Evolutionary conservation across 2,888 invertebrate genomes (phyloP), one percentile per base, ranked within the genome.

Genomic region (Amiota minor): DNA sequence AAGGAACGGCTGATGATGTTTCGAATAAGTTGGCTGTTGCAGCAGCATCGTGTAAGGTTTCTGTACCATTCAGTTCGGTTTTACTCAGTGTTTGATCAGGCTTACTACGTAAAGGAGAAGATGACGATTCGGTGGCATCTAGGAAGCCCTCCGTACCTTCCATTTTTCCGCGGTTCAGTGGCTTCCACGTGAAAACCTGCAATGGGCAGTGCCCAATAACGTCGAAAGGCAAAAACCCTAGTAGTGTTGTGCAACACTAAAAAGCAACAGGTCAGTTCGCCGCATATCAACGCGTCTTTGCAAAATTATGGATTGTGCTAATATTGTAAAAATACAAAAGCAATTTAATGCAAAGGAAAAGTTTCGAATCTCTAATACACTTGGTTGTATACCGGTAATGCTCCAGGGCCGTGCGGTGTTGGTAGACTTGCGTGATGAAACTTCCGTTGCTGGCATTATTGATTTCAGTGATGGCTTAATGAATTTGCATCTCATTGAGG

Each of bases 341-440:
- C 79, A 80, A 55, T 83, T 83, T 35, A 79, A 79, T 12, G 72
- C 79, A 2, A 88, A 86, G 55, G 89, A 89, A 76, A 89, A 86
- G 55, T 89, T 79, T 75, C 70, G 86, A 2, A 77, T 88, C 35
- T 76, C 81, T n/a, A 90, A 89, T 72, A 88, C 87, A 2, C 77
- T 90, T 0, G 83, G 84, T 16, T 84, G 85, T 20, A 70, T 89
- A 53, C 89, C 90, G 0, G 70, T 85, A 1, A 71, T 90, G 70
- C 73, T 90, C 9, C 77, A 83, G 59, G 88, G 87, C 2, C 80
- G 85, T 46, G 70, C 87, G 0, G 86, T 89, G n/a, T 76, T 90
- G 9, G 87, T 90, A 12, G 89, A 90, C 79, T 77, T 90, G 2
- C 79, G 81, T 2, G 89, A 90, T 76, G 89, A 89, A 70, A 88